Evolutionary conservation across 2,113 vertebrate genomes (phyloP), one percentile per base, ranked within the genome.

Genomic region (Triplophysa rosa): DNA sequence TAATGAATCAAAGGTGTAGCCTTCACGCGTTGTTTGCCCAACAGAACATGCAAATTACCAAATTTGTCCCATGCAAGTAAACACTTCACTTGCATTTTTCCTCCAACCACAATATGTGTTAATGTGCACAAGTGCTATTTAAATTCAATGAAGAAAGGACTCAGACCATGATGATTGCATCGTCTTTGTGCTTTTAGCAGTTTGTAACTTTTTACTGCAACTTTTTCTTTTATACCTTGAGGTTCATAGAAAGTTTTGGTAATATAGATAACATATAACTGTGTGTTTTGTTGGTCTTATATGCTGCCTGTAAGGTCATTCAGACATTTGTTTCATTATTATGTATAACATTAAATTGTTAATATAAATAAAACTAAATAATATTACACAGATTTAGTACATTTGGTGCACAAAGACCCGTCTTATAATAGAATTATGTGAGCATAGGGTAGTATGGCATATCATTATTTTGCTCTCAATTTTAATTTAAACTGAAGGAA

Each of bases 1-100:
- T 93, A 91, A 93, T 93, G 88, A 85, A 93, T 88, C 81, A 84
- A 91, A 92, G 89, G 90, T 90, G 89, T 91, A 85, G 88, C 84
- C 72, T 86, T 87, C 87, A 87, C 86, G 89, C 79, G 83, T 83
- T 90, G 90, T 91, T 91, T 87, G 90, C 89, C 88, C 90, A 91
- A 90, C 88, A 90, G 84, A 83, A 87, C 89, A 88, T 90, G 87
- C 89, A 93, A 90, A 92, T 91, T 83, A 85, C 84, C 87, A 33
- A 77, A 64, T 84, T 73, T 70, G 83, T 86, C 84, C 83, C 67
- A 80, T 26, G 69, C 64, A 13, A 74, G 67, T 69, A 61, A 59
- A 80, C 77, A 67, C 54, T 72, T 70, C 56, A 65, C 52, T 80
- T 61, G 37, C 13, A n/a, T 49, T 63, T 64, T 58, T 33, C 19